These are phyloP conservation scores for Mixornis gularis DNA, from an alignment of 2,113 vertebrate genomes.

Conservation along the genomic window DNA sequence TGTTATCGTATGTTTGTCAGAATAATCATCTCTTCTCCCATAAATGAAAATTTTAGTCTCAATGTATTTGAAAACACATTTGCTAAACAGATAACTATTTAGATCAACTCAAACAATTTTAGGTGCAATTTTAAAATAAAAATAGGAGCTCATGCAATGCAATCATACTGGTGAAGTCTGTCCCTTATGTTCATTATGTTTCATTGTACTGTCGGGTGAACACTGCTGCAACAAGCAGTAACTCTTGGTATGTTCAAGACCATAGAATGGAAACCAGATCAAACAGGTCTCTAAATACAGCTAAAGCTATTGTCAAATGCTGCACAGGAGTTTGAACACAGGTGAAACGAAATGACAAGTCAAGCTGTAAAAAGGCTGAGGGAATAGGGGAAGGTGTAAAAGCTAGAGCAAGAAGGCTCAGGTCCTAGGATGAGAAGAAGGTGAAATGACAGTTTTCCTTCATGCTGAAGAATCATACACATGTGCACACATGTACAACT, in stretches of 20 bases:
- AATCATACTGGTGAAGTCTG: neutral
- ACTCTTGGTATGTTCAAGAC: neutral
- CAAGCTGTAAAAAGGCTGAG: neutral
- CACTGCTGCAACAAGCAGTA: neutral
- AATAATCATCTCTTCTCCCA: neutral
- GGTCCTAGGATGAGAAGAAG: neutral
- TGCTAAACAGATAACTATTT: neutral
- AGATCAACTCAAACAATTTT: neutral
- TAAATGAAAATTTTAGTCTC: neutral
- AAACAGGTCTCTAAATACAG: neutral
- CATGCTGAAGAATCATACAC: neutral
- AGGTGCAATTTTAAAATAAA: neutral
- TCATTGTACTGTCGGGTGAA: neutral
- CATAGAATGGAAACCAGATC: neutral
- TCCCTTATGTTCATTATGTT: neutral
- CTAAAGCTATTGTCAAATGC: neutral
- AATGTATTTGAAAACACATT: neutral
- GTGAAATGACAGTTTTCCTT: neutral
- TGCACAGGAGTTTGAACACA: neutral
- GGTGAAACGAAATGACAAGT: neutral
- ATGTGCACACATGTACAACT: accelerated
- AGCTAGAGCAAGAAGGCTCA: neutral
- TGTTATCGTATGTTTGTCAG: neutral
- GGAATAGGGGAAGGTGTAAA: neutral
- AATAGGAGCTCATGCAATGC: neutral